A percentile compares a stretch with the other conserved stretches of the same genome.
Conservation (phyloP, 2,797 vertebrate genomes). For the Acipenser ruthenus region DNA sequence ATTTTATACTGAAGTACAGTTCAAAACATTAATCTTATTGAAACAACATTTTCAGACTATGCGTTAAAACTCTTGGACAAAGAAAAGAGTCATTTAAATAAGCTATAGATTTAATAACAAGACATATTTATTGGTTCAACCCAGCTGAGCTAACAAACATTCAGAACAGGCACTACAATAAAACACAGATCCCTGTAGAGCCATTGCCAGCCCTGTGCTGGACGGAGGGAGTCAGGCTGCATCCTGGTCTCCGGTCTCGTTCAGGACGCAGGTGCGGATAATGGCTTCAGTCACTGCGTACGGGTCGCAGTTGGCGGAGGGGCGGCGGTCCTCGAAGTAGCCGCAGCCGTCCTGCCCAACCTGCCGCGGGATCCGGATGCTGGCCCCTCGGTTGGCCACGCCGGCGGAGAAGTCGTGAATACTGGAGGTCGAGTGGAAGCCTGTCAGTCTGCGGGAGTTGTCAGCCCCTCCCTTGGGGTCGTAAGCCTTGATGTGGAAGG, state of each 20-base stretch:
- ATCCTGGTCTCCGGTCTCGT: constrained; percentile 37
- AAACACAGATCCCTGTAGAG: too few relatives aligned
- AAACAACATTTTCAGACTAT: too few relatives aligned
- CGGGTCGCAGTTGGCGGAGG: constrained; percentile 79
- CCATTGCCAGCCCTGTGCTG: too few relatives aligned
- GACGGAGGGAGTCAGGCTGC: too few relatives aligned
- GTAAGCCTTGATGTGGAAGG: constrained; percentile 65
- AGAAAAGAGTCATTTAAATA: too few relatives aligned
- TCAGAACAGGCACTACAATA: too few relatives aligned
- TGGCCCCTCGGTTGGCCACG: constrained; percentile 65
- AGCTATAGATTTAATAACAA: too few relatives aligned
- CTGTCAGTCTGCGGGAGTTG: constrained; percentile 73
- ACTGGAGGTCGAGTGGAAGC: constrained; percentile 65
- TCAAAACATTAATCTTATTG: too few relatives aligned
- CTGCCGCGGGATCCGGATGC: constrained; percentile 76
- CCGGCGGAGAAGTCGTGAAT: constrained; percentile 66
- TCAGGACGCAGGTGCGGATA: constrained; percentile 57
- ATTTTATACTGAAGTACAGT: too few relatives aligned
- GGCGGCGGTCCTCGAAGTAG: constrained; percentile 81
- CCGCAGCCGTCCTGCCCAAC: constrained; percentile 60
- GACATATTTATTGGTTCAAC: too few relatives aligned
- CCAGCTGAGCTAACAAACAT: too few relatives aligned
- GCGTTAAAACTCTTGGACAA: too few relatives aligned
- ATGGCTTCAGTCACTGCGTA: constrained; percentile 66
- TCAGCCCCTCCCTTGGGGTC: constrained; percentile 67